phyloP scores from a whole-genome alignment of 2,888 invertebrate genomes.

The Troglohyphantes excavatus region DNA sequence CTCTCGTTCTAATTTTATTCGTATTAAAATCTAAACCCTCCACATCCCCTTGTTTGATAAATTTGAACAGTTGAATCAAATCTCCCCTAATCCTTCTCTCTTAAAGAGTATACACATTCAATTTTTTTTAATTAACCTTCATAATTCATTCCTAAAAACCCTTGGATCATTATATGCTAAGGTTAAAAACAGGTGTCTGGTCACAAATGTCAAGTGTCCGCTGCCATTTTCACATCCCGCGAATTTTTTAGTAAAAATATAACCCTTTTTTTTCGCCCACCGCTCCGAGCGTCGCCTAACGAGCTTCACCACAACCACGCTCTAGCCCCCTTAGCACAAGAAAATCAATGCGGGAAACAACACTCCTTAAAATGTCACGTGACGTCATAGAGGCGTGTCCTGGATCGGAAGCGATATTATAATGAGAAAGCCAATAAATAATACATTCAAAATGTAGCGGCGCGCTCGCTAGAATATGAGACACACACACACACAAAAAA shows the following conservation, averaged over 20 bases:
- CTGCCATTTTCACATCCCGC: too few species aligned
- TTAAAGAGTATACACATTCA: too few species aligned
- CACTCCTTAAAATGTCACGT: slow-evolving; percentile 44
- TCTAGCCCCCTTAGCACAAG: background rate
- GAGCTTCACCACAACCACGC: slow-evolving; percentile 29
- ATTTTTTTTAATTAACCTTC: too few species aligned
- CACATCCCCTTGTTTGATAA: too few species aligned
- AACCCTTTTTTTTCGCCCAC: background rate
- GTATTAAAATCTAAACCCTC: too few species aligned
- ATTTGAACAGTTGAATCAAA: too few species aligned
- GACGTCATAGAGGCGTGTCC: slow-evolving; percentile 70
- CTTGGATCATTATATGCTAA: too few species aligned
- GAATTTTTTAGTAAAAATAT: background rate
- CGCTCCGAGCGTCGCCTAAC: slow-evolving; percentile 31
- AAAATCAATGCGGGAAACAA: slow-evolving; percentile 67
- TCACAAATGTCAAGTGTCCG: too few species aligned
- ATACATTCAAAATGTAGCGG: slow-evolving; percentile 66
- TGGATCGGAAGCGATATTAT: slow-evolving; percentile 78
- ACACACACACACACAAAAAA: background rate
- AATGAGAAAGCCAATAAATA: slow-evolving; percentile 76
- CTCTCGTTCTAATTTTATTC: too few species aligned
- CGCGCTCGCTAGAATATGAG: slow-evolving; percentile 20
- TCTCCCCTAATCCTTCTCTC: too few species aligned
- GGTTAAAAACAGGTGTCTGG: too few species aligned
- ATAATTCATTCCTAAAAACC: too few species aligned